Evolutionary conservation across 2,888 invertebrate species (phyloP).

Genomic region (Eupithecia abbreviata): DNA sequence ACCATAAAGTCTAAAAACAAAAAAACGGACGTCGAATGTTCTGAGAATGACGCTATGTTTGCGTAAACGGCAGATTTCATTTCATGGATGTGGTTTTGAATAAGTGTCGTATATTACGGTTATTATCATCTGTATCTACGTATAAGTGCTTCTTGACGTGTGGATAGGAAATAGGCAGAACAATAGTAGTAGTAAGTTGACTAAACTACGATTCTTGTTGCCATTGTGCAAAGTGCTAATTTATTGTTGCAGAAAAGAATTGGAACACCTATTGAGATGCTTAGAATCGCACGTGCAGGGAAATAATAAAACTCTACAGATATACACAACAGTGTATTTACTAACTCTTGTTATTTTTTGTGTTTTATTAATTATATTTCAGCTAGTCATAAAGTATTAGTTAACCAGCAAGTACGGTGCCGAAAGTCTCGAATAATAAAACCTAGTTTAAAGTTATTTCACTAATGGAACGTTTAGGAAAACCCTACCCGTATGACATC

Average conservation of each 20-base stretch:
- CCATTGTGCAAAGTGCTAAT: neutral
- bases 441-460: no score
- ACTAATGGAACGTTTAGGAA: no score
- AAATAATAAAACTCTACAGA: neutral
- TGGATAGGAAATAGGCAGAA: constrained; percentile 3
- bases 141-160: neutral
- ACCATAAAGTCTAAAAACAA: neutral
- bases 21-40: neutral
- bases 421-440: no score
- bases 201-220: neutral
- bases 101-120: constrained; percentile 16
- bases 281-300: neutral
- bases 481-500: no score
- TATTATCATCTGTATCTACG: constrained; percentile 6
- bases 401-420: no score
- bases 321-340: no score
- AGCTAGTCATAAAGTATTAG: no score
- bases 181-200: neutral
- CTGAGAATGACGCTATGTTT: neutral
- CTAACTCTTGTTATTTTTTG: neutral
- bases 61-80: constrained; percentile 28
- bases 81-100: constrained; percentile 37
- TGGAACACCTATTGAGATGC: neutral
- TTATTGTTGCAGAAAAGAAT: neutral
- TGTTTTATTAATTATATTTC: neutral